Evolutionary conservation across 2,797 vertebrate species (phyloP).

Genomic region (Astyanax mexicanus): DNA sequence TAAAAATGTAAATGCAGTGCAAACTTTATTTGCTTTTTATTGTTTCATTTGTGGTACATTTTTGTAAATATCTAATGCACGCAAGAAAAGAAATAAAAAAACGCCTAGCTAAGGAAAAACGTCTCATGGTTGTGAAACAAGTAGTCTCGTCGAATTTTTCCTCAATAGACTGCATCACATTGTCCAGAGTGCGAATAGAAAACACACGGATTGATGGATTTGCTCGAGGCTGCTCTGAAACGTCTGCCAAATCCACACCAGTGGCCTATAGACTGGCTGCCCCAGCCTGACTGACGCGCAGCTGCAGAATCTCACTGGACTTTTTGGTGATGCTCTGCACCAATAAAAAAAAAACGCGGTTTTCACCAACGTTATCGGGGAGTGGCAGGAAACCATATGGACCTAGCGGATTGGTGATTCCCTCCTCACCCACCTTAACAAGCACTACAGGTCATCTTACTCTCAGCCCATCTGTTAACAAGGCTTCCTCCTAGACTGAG

Average conservation of each 20-base stretch:
- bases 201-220: slow-evolving; percentile 37
- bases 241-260: slow-evolving; percentile 53
- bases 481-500: slow-evolving; percentile 48
- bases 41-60: slow-evolving; percentile 81
- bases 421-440: slow-evolving; percentile 26
- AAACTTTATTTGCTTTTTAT: slow-evolving; percentile 82
- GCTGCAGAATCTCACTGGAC: slow-evolving; percentile 3
- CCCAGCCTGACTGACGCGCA: slow-evolving; percentile 1
- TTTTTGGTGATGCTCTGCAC: neutral
- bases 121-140: slow-evolving; percentile 18
- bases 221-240: slow-evolving; percentile 33
- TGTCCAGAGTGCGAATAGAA: neutral
- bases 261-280: slow-evolving; percentile 47
- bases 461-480: slow-evolving; percentile 51
- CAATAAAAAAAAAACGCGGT: neutral
- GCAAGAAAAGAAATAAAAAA: slow-evolving; percentile 31
- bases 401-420: slow-evolving; percentile 16
- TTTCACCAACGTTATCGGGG: neutral
- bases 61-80: slow-evolving; percentile 68
- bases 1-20: slow-evolving; percentile 71
- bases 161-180: slow-evolving; percentile 3
- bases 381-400: slow-evolving; percentile 3
- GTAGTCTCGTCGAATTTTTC: neutral
- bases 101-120: slow-evolving; percentile 6
- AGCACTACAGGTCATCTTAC: slow-evolving; percentile 53